Base-by-base conservation (phyloP, 2,888 invertebrate species). In the Sipha maydis region DNA sequence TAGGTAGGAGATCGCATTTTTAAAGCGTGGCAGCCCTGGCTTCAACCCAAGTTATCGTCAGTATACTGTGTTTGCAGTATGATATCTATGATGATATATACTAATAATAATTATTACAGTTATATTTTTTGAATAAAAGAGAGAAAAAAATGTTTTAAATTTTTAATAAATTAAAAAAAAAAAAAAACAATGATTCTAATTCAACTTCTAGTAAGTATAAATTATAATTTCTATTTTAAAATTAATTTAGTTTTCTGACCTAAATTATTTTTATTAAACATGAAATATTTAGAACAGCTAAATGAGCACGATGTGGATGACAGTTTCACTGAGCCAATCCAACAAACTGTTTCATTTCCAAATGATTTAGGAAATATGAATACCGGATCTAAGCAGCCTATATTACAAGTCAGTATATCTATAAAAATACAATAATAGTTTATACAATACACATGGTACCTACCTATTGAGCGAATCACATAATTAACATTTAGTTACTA, bases 341-440 rank as follows among this genome's bases (percentile, higher is more conserved):
- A 17, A 25, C 4, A 76, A 76, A 76, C 28, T 48, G 41, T 76
- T 41, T 28, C n/a, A 76, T 76, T 48, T 76, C 17, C 28, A 48
- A 5, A 0, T 1, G 76, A 76, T 48, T 76, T n/a, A 76, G 76
- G 48, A n/a, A 17, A 76, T 76, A 48, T 48, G 7, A 48, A 76
- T 48, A 48, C 41, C 5, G n/a, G 41, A 76, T 17, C 76, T 48
- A 48, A 76, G n/a, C 25, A 48, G 48, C 76, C 41, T 76, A 7
- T 48, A 76, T 76, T 76, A 76, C n/a, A 76, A 76, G 76, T 76
- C 25, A 41, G 41, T 76, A 76, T 41, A 76, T 41, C 41, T 41
- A 41, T 41, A 76, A 25, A 76, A 38, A 21, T 75, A 38, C 9
- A 25, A 38, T 75, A 38, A 76, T 76, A 41, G 11, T n/a, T 41